Conservation (phyloP, 2,797 vertebrate species). For the Gymnopithys bicolor region DNA sequence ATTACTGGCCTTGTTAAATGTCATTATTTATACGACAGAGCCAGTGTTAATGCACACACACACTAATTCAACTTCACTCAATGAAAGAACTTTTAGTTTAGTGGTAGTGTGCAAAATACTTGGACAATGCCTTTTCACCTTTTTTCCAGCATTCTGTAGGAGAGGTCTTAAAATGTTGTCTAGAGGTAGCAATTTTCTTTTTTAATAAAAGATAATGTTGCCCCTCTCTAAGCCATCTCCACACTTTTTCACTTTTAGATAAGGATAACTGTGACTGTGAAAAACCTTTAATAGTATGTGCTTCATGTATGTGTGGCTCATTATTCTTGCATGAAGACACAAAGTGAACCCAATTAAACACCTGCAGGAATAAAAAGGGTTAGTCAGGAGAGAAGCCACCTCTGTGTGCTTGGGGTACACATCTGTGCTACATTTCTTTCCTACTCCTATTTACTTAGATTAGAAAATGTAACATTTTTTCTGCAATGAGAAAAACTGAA, state of each 20-base stretch:
- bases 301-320: neutral
- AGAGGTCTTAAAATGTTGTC: neutral
- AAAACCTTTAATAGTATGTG: neutral
- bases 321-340: neutral
- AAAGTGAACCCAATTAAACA: neutral
- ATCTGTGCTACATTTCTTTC: neutral
- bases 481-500: neutral
- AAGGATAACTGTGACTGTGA: neutral
- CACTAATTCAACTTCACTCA: neutral
- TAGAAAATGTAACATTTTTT: neutral
- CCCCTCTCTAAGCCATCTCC: neutral
- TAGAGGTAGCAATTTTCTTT: neutral
- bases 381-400: neutral
- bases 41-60: neutral
- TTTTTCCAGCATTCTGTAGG: neutral
- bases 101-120: neutral
- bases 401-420: neutral
- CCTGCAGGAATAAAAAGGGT: neutral
- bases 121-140: neutral
- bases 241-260: neutral
- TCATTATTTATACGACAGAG: neutral
- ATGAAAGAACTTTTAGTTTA: neutral
- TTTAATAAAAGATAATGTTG: neutral
- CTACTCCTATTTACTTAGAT: neutral
- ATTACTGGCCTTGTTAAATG: neutral